Evolutionary conservation across 2,888 invertebrate genomes (phyloP), one percentile per base, ranked within the genome.

Genomic region (Terebella lapidaria): DNA sequence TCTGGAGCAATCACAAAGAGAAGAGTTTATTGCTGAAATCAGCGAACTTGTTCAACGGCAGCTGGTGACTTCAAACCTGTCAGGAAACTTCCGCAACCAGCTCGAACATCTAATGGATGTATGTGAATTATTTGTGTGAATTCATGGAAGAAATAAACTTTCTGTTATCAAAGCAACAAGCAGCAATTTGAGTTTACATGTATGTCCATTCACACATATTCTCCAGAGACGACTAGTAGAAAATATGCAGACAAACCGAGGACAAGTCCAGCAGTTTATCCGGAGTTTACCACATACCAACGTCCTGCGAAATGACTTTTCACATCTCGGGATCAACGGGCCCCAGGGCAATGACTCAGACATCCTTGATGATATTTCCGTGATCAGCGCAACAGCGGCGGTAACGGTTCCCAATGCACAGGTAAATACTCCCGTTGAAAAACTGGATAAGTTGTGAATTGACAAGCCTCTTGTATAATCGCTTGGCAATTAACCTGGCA

Each of bases 31-130:
- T 3, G 68, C 72, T 28, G 79, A 80, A 52, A 76, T 80, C 57
- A 77, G 77, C 61, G 78, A 79, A 56, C 71, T 79, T 4, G 72
- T 79, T 2, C 79, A 79, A 57, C 66, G 69, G 18, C 71, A 75
- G 57, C 71, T 79, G 1, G 79, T 80, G 22, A 73, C 79, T 1
- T 71, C 72, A 2, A 69, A 77, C 1, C 67, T 80, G 3, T 71
- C 71, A 15, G 72, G 77, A n/a, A 72, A 72, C 29, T 77, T 78
- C 67, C 67, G 80, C 35, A 70, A 69, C 54, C 63, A 67, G 3
- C 67, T 79, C 46, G 78, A 79, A 22, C 42, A 35, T n/a, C n/a
- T 35, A n/a, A 35, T 35, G 42, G n/a, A n/a, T n/a, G n/a, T n/a
- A n/a, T n/a, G n/a, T n/a, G n/a, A n/a, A n/a, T n/a, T n/a, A n/a